Evolutionary conservation across 2,888 invertebrate species (phyloP).

Genomic region (Sepiola atlantica): DNA sequence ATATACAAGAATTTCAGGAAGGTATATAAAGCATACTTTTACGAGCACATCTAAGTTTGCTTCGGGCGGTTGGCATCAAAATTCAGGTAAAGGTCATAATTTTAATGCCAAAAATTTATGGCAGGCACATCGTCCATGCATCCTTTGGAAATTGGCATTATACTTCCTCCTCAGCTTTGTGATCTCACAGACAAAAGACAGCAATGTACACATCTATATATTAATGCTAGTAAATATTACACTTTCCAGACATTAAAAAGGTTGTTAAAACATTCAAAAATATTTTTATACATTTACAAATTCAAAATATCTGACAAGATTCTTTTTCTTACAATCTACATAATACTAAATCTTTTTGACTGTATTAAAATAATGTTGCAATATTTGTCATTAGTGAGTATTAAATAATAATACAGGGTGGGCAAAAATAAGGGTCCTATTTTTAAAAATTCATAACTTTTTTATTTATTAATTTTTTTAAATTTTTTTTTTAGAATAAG

Average conservation of each 20-base stretch:
- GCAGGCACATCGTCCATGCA: neutral
- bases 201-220: neutral
- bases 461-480: too few relatives aligned
- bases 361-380: too few relatives aligned
- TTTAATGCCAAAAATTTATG: neutral
- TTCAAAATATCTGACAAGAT: too few relatives aligned
- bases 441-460: too few relatives aligned
- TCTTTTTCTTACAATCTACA: too few relatives aligned
- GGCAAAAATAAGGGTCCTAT: too few relatives aligned
- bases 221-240: neutral
- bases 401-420: too few relatives aligned
- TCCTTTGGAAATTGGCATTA: conserved; percentile 32
- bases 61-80: neutral
- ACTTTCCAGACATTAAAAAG: neutral
- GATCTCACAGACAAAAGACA: neutral
- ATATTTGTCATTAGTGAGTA: too few relatives aligned
- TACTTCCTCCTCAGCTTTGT: neutral
- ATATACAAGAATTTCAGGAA: neutral
- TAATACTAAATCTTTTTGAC: too few relatives aligned
- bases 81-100: conserved; percentile 12
- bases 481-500: too few relatives aligned
- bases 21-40: conserved; percentile 12
- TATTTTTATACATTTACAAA: too few relatives aligned
- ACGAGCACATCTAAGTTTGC: neutral
- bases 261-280: neutral